Base-by-base conservation (phyloP, 35 echinoderm and acorn worm species). In the Holothuria glaberrima region DNA sequence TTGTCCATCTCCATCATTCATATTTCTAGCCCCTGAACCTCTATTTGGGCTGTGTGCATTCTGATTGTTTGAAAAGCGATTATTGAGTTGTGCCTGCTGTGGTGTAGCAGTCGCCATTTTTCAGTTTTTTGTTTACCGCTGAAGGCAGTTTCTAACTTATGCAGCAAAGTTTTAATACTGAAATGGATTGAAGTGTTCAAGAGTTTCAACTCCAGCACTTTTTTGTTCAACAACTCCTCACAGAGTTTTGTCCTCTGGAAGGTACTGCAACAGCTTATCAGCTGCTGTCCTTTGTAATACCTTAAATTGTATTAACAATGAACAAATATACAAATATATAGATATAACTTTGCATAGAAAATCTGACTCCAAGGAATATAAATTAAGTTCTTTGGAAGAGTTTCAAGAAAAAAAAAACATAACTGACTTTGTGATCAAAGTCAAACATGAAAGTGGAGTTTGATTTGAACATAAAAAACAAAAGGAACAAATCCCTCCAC, bases 381-480 rank as follows among this genome's bases (percentile, higher is more conserved):
- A 87, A 87, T 87, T 87, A 87, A 87, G 84, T 87, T 87, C 84
- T 87, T 87, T 87, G 84, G 84, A 87, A 87, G 84, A 87, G 80
- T 83, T 83, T 63, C 50, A 60, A 83, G 30, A 60, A 63, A 83
- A 83, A 82, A 75, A 58, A 83, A 84, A 61, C 33, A 62, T 62
- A 38, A 46, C 34, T 78, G 74, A 78, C 45, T 78, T 46, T 46
- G 74, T 14, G 9, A 24, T 29, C 31, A 69, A 78, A 84, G 80
- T 84, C 56, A 61, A 87, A 62, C 67, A 52, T 87, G 85, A 87
- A 87, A 87, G 85, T 87, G 85, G 85, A 87, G 85, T 87, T 84
- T 54, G 58, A 78, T 78, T 84, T 84, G 80, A 84, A 84, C 85
- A 16, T 70, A 87, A 87, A 87, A 70, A 87, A 28, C 17, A 70